Evolutionary conservation across 1,140 invertebrate genomes (phyloP).

Genomic region (Diorhabda elongata): DNA sequence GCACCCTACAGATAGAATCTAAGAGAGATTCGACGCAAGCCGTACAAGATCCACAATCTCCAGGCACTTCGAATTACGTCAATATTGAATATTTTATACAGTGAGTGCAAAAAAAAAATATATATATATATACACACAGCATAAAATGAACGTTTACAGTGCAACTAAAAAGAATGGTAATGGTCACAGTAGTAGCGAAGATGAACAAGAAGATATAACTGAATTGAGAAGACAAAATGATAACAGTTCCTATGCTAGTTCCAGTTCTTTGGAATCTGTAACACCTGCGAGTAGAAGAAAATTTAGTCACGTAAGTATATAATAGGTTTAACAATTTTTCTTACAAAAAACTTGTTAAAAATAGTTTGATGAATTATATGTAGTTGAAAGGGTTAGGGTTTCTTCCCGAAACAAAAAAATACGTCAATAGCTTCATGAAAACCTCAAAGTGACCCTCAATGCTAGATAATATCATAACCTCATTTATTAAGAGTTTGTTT

Average conservation of each 20-base stretch:
- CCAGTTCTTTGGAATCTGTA: constrained; percentile 47
- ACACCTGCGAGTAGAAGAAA: constrained; percentile 43
- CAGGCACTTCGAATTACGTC: constrained; percentile 78
- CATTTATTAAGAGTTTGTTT: too few relatives aligned
- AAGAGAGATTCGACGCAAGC: constrained; percentile 44
- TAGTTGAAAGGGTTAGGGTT: too few relatives aligned
- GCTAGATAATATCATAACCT: too few relatives aligned
- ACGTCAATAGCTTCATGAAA: too few relatives aligned
- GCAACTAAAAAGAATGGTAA: constrained; percentile 35
- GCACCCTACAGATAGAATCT: constrained; percentile 53
- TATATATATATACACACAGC: not conserved
- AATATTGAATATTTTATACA: constrained; percentile 87
- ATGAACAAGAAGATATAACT: constrained; percentile 49
- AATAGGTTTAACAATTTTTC: too few relatives aligned
- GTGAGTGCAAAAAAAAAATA: constrained; percentile 54
- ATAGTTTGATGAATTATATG: too few relatives aligned
- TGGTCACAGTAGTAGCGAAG: constrained; percentile 44
- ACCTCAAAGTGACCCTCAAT: too few relatives aligned
- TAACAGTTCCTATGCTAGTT: constrained; percentile 46
- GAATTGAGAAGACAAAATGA: constrained; percentile 38
- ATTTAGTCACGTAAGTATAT: constrained; percentile 39
- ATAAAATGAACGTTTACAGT: constrained; percentile 19
- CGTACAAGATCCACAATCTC: constrained; percentile 63
- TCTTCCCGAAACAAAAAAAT: too few relatives aligned
- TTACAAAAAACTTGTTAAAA: too few relatives aligned